Evolutionary conservation across 2,797 vertebrate species (phyloP).

Genomic region (Sebastiscus tertius): DNA sequence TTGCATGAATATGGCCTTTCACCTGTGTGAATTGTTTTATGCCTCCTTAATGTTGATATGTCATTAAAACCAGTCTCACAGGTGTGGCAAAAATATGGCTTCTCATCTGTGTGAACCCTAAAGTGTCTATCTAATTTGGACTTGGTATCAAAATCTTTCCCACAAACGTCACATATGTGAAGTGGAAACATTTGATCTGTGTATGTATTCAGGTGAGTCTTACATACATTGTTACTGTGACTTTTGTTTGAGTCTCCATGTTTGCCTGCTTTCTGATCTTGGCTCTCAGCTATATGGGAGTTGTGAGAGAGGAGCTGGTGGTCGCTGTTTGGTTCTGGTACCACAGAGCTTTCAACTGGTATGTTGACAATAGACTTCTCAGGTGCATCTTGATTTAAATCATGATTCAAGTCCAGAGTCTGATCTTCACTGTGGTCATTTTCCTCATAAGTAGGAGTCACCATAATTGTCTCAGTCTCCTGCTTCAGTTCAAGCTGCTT

Average conservation of each 20-base stretch:
- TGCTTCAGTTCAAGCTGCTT: too few relatives aligned
- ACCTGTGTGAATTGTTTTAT: background rate
- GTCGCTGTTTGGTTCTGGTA: background rate
- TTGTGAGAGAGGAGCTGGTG: background rate
- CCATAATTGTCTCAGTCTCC: too few relatives aligned
- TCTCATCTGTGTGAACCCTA: background rate
- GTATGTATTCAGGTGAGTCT: background rate
- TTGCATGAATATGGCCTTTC: background rate
- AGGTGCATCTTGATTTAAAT: background rate
- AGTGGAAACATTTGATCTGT: background rate
- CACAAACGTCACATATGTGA: background rate
- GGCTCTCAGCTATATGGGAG: background rate
- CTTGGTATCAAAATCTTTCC: background rate
- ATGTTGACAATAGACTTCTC: background rate
- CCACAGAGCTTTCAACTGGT: background rate
- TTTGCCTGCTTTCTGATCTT: background rate
- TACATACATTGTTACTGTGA: background rate
- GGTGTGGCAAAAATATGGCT: background rate
- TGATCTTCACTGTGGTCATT: background rate
- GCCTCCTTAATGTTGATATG: too few relatives aligned
- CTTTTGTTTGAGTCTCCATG: background rate
- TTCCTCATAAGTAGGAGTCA: too few relatives aligned
- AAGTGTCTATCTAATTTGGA: background rate
- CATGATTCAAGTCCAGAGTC: background rate
- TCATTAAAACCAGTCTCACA: background rate